Evolutionary conservation across 2,797 vertebrate genomes (phyloP), one percentile per base, ranked within the genome.

Genomic region (Gobionotothen gibberifrons): DNA sequence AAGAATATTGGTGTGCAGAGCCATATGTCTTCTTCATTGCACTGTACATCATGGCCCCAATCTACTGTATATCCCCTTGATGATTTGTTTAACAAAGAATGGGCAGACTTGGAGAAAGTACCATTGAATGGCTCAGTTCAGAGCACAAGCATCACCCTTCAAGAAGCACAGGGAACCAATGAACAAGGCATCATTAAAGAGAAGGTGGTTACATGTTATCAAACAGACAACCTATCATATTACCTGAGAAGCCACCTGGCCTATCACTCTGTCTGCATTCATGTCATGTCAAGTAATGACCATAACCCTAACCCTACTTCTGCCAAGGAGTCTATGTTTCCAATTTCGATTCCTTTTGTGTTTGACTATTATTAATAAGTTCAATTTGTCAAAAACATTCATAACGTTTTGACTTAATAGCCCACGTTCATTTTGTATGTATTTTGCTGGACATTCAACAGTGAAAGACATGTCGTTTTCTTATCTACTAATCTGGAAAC

Each of bases 81-180:
- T 56, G 1, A 7, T 56, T 21, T 54, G 55, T 54, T 56, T 21
- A n/a, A 40, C 52, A 39, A 40, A 42, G 1, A 7, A 22, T 32
- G 47, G 19, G 59, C 58, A 57, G 40, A 64, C n/a, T 54, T 32
- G 13, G 13, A 63, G 47, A 70, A 61, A 63, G 0, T n/a, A n/a
- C 40, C 6, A 42, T 52, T 70, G 16, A 66, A 76, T 55, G 52
- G 56, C 52, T 69, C 42, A 32, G 10, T 5, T 58, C 40, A 56
- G 62, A 73, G 48, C 49, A 70, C 72, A 64, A 59, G 17, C 2
- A 49, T 2, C 26, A 5, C 32, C 21, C 14, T 56, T 17, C 19
- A 56, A 62, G 36, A 78, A 82, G 81, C 71, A 80, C 74, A 78
- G 32, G 19, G 5, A 54, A 47, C 47, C 22, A 32, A 4, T 4